Conservation (phyloP, 2,888 invertebrate species). For the Athalia cordata region DNA sequence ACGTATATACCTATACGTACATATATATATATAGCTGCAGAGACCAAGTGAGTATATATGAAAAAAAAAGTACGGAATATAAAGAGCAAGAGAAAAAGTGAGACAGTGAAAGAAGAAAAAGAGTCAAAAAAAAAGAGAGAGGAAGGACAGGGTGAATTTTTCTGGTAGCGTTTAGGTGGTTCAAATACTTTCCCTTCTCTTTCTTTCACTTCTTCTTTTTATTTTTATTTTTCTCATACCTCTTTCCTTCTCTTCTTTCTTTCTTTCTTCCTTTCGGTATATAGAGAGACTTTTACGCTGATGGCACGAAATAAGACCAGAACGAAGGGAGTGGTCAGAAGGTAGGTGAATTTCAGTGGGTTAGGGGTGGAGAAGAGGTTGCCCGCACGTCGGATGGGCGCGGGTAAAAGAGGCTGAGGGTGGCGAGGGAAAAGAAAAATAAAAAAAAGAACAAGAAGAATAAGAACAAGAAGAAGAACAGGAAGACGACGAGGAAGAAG, state of each 20-base stretch:
- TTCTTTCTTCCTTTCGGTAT: neutral
- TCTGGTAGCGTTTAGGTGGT: neutral
- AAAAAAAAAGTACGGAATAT: neutral
- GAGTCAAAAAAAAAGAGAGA: neutral
- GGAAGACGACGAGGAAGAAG: neutral
- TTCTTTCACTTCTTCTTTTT: neutral
- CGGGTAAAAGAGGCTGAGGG: constrained; percentile 11
- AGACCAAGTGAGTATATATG: neutral
- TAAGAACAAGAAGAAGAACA: neutral
- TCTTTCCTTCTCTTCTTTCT: neutral
- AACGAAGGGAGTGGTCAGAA: constrained; percentile 39
- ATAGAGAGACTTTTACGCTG: constrained; percentile 54
- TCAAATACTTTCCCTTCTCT: neutral
- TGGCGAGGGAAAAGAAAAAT: neutral
- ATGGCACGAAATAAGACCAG: constrained; percentile 52
- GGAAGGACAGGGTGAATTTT: neutral
- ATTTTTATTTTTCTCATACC: neutral
- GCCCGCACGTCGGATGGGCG: constrained; percentile 42
- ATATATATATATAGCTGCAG: neutral
- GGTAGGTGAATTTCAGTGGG: neutral
- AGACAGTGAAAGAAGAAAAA: neutral
- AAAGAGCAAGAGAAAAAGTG: neutral
- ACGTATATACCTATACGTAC: neutral
- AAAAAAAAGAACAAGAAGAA: constrained; percentile 15
- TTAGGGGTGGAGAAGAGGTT: constrained; percentile 27